Evolutionary conservation across 2,797 vertebrate genomes (phyloP).

Genomic region (Macropodus opercularis): DNA sequence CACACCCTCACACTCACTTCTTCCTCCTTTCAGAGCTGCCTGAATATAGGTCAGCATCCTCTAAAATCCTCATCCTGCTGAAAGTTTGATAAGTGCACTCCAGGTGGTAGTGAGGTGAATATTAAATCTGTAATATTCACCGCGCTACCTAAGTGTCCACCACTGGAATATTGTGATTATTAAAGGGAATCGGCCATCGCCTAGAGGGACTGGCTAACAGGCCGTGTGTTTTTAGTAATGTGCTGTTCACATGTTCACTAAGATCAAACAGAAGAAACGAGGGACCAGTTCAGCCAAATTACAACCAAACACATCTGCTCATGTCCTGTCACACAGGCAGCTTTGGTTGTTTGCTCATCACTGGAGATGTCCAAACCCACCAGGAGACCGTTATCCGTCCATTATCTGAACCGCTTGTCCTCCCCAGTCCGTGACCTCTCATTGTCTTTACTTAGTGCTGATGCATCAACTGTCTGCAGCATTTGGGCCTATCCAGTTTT

Average conservation of each 20-base stretch:
- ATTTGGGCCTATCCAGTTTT: too few species aligned
- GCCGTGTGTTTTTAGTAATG: slow-evolving; percentile 28
- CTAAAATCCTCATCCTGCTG: slow-evolving; percentile 66
- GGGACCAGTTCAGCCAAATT: slow-evolving; percentile 1
- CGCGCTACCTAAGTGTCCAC: slow-evolving; percentile 22
- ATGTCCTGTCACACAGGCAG: neutral
- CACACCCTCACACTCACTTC: slow-evolving; percentile 23
- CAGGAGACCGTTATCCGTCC: too few species aligned
- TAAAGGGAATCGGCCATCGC: slow-evolving; percentile 40
- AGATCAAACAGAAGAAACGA: slow-evolving; percentile 9
- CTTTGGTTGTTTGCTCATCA: neutral
- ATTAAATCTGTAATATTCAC: slow-evolving; percentile 61
- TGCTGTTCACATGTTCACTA: slow-evolving; percentile 30
- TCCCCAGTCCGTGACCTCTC: too few species aligned
- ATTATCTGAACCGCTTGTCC: too few species aligned
- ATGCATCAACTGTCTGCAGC: too few species aligned
- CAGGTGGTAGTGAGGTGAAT: slow-evolving; percentile 68
- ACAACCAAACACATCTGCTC: neutral
- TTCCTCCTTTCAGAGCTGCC: slow-evolving; percentile 38
- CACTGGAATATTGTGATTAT: slow-evolving; percentile 54
- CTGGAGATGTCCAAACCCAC: neutral
- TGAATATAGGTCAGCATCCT: slow-evolving; percentile 75
- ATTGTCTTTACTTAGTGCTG: too few species aligned
- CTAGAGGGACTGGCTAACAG: slow-evolving; percentile 14
- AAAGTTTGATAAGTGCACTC: slow-evolving; percentile 75